Evolutionary conservation across 2,888 invertebrate species (phyloP).

Genomic region (Acleris literana): DNA sequence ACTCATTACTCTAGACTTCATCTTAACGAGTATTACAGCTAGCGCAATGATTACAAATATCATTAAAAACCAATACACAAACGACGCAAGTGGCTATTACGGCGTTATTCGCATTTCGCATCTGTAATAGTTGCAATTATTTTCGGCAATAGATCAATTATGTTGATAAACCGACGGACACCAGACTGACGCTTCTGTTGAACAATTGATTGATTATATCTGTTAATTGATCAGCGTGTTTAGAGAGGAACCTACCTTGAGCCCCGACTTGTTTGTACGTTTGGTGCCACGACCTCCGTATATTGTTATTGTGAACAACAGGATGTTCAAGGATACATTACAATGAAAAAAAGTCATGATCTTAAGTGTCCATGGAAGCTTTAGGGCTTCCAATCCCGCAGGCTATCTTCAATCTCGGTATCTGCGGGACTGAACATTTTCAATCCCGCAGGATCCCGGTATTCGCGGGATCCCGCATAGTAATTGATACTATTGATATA

Average conservation of each 20-base stretch:
- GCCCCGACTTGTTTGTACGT: not conserved
- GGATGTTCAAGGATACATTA: too few species aligned
- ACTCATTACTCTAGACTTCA: not conserved
- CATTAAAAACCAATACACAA: not conserved
- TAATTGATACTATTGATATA: too few species aligned
- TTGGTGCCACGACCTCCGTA: not conserved
- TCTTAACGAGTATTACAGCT: not conserved
- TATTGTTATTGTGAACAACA: too few species aligned
- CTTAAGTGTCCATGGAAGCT: too few species aligned
- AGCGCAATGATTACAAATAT: not conserved
- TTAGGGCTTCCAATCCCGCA: too few species aligned
- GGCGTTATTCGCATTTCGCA: conserved; percentile 6
- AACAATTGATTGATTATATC: conserved; percentile 36
- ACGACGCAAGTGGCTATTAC: not conserved
- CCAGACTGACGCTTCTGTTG: conserved; percentile 26
- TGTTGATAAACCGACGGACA: conserved; percentile 26
- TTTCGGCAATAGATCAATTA: conserved; percentile 28
- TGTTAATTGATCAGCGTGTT: conserved; percentile 29
- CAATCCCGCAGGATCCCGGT: too few species aligned
- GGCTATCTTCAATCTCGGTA: too few species aligned
- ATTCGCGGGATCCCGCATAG: too few species aligned
- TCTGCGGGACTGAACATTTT: too few species aligned
- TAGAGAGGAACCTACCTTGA: conserved; percentile 19
- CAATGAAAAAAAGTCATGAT: too few species aligned
- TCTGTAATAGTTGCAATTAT: conserved; percentile 20